Base-by-base conservation (phyloP, 2,797 vertebrate genomes). In the Halcyon leucocephala region DNA sequence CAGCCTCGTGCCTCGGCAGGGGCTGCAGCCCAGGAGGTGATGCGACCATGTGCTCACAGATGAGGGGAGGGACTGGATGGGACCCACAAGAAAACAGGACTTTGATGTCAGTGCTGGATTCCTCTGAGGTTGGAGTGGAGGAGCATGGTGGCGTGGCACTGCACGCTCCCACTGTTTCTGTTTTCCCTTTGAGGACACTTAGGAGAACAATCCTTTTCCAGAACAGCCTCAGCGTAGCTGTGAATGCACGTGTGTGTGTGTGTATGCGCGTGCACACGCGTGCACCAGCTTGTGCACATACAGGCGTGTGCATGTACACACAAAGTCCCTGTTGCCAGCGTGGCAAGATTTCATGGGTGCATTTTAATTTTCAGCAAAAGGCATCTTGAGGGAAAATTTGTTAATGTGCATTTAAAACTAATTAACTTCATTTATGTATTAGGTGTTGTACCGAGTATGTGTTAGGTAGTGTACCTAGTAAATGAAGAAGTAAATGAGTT, bases 41-140 rank as follows among this genome's bases (percentile, higher is more conserved):
- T n/a, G 46, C 14, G 17, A 35, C 24, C 3, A 0, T n/a, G 49
- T 41, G 31, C 22, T n/a, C 2, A 1, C 17, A 35, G 58, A 5
- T 0, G 4, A 19, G 35, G 16, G 25, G 29, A 60, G 29, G 7
- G 10, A 52, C 17, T 1, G 2, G 52, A 42, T 5, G 3, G 55
- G 26, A 65, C 31, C 49, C 10, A 6, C 28, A 29, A 39, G 46
- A 46, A 51, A 69, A 42, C 2, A 10, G 21, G 46, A 37, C 42
- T 51, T 57, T 2, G 19, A 2, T 51, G 19, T 65, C 5, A 2
- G 10, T 55, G 55, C 28, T 55, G 33, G 13, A 29, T 80, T 29
- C 39, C 26, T 58, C 39, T 39, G 61, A 72, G 73, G 51, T 5
- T 25, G 58, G 21, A n/a, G 52, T 4, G 1, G 62, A 41, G 55